These are phyloP conservation scores for Onchidella celtica DNA, from an alignment of 2,888 invertebrate genomes.

Conservation along the genomic window DNA sequence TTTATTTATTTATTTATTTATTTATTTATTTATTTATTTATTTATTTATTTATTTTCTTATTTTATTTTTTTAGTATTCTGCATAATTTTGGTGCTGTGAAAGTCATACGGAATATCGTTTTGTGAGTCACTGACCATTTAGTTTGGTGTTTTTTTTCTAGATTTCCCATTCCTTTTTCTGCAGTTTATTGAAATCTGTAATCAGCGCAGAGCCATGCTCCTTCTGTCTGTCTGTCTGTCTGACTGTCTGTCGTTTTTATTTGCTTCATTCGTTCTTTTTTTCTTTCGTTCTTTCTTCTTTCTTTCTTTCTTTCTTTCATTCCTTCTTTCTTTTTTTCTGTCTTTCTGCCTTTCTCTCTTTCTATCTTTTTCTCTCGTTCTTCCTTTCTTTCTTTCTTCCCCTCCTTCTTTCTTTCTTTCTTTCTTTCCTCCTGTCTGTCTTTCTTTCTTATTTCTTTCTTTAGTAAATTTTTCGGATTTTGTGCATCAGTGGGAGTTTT, in stretches of 20 bases:
- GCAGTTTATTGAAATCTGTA: neutral
- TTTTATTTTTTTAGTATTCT: no score
- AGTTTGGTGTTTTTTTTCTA: neutral
- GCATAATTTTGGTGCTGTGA: neutral
- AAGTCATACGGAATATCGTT: neutral
- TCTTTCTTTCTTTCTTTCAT: conserved; percentile 5
- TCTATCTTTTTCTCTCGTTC: neutral
- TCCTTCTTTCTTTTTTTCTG: neutral
- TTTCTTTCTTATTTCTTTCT: no score
- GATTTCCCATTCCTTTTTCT: neutral
- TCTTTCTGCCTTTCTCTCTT: no score
- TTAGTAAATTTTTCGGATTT: no score
- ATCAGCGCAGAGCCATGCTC: neutral
- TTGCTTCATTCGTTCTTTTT: no score
- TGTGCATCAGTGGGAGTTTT: no score
- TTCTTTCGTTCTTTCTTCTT: neutral
- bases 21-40: no score
- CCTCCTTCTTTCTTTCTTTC: no score
- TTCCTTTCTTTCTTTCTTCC: no score
- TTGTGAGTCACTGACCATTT: neutral
- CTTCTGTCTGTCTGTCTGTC: neutral
- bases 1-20: no score
- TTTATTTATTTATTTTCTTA: no score
- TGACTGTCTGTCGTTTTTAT: neutral
- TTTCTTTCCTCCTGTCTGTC: no score